Conservation (phyloP, 1,140 invertebrate genomes). For the Chlorops oryzae region DNA sequence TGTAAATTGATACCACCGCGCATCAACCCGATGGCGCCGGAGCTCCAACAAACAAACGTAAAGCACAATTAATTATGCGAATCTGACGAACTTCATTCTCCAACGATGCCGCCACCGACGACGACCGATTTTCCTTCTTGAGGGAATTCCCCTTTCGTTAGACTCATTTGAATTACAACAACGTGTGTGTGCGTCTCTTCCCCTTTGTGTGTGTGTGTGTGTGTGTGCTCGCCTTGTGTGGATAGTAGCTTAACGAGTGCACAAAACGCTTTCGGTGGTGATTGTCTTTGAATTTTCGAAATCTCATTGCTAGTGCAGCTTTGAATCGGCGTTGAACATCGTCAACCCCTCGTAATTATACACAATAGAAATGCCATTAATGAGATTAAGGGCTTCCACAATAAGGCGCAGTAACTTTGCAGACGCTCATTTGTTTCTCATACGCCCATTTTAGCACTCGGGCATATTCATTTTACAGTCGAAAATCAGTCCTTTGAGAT, state of each 20-base stretch:
- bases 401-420: too few relatives aligned
- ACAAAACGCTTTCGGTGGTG: background rate
- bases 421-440: too few relatives aligned
- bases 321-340: conserved; percentile 9
- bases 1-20: too few relatives aligned
- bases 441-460: too few relatives aligned
- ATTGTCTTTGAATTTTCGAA: background rate
- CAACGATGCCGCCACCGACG: background rate
- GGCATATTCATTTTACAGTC: too few relatives aligned
- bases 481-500: too few relatives aligned
- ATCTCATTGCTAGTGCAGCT: background rate
- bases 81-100: conserved; percentile 44
- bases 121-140: conserved; percentile 11
- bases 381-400: conserved; percentile 30
- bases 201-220: too few relatives aligned
- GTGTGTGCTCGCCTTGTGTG: too few relatives aligned
- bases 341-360: conserved; percentile 42
- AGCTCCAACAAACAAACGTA: conserved; percentile 3
- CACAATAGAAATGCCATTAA: conserved; percentile 45
- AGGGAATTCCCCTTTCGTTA: too few relatives aligned
- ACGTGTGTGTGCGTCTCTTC: too few relatives aligned
- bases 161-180: too few relatives aligned
- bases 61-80: conserved; percentile 46
- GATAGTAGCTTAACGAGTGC: background rate
- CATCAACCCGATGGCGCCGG: too few relatives aligned